A percentile compares a stretch with the other conserved stretches of the same genome.
Evolutionary conservation across 1,140 invertebrate genomes (phyloP).

Genomic region (Drosophila melanica): DNA sequence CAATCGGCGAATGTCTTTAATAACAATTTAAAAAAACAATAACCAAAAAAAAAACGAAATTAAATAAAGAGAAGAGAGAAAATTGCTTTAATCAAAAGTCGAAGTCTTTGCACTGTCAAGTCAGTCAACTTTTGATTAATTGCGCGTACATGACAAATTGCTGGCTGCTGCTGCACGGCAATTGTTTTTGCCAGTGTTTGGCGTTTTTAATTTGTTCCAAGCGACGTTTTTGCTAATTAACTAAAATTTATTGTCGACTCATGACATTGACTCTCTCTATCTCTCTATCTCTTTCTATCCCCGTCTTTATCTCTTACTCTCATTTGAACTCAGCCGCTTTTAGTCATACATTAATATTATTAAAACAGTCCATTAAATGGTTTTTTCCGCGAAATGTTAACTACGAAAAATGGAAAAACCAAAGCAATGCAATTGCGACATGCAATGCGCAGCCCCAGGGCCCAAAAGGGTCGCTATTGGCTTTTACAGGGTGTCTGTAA

Average conservation of each 20-base stretch:
- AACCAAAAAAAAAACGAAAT: background rate
- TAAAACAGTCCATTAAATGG: conserved; percentile 62
- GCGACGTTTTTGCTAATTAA: conserved; percentile 56
- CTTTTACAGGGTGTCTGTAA: conserved; percentile 42
- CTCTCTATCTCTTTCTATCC: background rate
- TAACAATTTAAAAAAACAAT: conserved; percentile 51
- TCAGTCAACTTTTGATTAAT: conserved; percentile 81
- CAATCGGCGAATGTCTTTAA: conserved; percentile 62
- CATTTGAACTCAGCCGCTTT: background rate
- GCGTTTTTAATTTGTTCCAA: conserved; percentile 63
- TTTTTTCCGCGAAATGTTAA: conserved; percentile 59
- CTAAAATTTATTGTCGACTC: conserved; percentile 54
- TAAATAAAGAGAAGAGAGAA: conserved; percentile 13
- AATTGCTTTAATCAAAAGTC: conserved; percentile 24
- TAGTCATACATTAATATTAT: conserved; percentile 52
- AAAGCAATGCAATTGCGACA: conserved; percentile 28
- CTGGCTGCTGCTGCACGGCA: conserved; percentile 59
- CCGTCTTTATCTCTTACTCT: background rate
- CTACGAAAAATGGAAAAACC: conserved; percentile 5
- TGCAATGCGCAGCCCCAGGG: conserved; percentile 36
- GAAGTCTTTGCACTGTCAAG: conserved; percentile 27
- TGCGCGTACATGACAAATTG: conserved; percentile 72
- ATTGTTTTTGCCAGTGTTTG: conserved; percentile 54
- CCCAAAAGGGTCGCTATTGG: background rate
- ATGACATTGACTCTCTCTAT: conserved; percentile 21